These are phyloP conservation scores for Acridotheres tristis DNA, from an alignment of 2,797 vertebrate species.

Conservation along the genomic window DNA sequence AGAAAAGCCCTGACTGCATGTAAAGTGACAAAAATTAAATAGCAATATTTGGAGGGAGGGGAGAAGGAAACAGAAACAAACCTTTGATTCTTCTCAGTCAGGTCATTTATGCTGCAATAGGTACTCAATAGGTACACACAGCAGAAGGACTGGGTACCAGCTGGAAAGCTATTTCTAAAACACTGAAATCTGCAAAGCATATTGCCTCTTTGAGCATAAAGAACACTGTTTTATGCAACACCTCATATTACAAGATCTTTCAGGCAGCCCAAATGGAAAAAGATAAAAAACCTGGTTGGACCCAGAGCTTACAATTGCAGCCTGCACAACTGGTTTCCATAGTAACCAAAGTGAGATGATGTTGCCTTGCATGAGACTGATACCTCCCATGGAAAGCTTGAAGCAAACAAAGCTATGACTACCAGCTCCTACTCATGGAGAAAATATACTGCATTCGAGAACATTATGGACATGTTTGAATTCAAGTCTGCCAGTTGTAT, in stretches of 20 bases:
- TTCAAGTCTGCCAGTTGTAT: neutral
- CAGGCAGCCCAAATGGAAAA: neutral
- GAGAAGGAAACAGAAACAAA: neutral
- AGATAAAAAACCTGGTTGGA: neutral
- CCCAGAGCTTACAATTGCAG: neutral
- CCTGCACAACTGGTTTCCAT: neutral
- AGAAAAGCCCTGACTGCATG: neutral
- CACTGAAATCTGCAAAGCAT: neutral
- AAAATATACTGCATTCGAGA: neutral
- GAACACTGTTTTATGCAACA: neutral
- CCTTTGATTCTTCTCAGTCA: neutral
- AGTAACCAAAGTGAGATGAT: neutral
- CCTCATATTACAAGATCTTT: neutral
- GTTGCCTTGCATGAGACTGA: neutral
- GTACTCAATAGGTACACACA: neutral
- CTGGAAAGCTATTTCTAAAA: neutral
- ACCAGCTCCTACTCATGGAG: neutral
- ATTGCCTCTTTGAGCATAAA: neutral
- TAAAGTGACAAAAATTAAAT: neutral
- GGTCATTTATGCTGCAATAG: neutral
- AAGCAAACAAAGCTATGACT: neutral
- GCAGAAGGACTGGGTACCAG: neutral
- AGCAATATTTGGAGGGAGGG: rapidly evolving
- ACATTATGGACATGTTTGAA: neutral
- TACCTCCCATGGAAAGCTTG: neutral